A percentile compares a stretch with the other conserved stretches of the same genome.
Conservation (phyloP, 2,113 vertebrate species). For the Numenius arquata region DNA sequence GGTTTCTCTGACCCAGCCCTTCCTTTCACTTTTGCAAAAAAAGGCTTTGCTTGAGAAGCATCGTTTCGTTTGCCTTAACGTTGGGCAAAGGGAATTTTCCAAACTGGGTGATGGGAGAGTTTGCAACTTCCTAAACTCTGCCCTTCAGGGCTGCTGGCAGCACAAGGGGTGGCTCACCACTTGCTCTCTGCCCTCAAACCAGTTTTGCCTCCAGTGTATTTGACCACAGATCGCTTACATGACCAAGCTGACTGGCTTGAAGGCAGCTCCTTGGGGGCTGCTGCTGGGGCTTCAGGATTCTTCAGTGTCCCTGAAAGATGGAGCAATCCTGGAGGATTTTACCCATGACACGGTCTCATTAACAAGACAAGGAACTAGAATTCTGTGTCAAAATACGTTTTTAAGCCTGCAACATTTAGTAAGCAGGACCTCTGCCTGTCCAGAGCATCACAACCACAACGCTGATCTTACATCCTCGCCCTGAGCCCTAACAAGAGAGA, state of each 20-base stretch:
- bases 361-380: neutral
- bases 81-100: neutral
- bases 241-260: neutral
- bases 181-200: neutral
- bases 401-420: neutral
- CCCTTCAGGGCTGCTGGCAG: neutral
- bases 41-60: neutral
- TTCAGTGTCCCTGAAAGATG: neutral
- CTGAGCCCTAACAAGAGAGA: neutral
- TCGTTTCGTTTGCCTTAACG: rapidly evolving
- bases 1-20: neutral
- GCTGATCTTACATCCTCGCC: neutral
- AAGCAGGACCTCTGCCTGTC: neutral
- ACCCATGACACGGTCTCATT: neutral
- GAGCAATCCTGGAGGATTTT: neutral
- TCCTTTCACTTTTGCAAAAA: neutral
- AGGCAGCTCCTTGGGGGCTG: neutral
- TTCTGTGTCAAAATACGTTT: neutral
- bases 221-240: neutral
- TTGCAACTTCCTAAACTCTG: neutral
- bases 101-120: rapidly evolving
- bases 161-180: rapidly evolving
- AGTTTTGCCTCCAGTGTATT: neutral
- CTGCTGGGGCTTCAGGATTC: neutral
- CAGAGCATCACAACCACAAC: rapidly evolving